These are phyloP conservation scores for Eulithis testata DNA, from an alignment of 2,888 invertebrate species.

Conservation along the genomic window DNA sequence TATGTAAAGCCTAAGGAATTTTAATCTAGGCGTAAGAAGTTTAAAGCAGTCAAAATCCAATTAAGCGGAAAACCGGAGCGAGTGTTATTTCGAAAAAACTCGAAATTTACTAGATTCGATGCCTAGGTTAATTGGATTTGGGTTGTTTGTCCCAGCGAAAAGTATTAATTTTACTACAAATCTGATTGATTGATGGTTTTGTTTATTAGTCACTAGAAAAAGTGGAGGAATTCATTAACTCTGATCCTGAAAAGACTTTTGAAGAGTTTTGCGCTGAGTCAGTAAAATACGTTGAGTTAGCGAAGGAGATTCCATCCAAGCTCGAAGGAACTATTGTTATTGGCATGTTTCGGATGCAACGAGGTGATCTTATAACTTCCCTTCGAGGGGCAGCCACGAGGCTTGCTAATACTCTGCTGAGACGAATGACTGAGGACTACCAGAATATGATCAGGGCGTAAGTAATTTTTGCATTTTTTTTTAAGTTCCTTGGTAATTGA, in stretches of 20 bases:
- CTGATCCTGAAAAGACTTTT: slow-evolving; percentile 85
- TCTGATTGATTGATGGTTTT: too few relatives aligned
- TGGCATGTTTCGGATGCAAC: slow-evolving; percentile 94
- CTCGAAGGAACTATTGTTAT: slow-evolving; percentile 88
- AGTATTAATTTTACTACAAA: too few relatives aligned
- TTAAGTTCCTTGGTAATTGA: too few relatives aligned
- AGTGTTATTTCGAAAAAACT: too few relatives aligned
- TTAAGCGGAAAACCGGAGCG: too few relatives aligned
- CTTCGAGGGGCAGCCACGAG: slow-evolving; percentile 88
- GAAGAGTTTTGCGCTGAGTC: slow-evolving; percentile 86
- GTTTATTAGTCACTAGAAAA: slow-evolving; percentile 81
- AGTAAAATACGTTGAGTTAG: slow-evolving; percentile 85
- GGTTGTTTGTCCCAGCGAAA: too few relatives aligned
- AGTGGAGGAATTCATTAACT: slow-evolving; percentile 88
- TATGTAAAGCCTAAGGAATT: too few relatives aligned
- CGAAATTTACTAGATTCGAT: too few relatives aligned
- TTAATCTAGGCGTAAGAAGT: too few relatives aligned
- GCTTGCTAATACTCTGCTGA: slow-evolving; percentile 88
- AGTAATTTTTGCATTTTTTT: slow-evolving; percentile 52
- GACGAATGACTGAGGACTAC: slow-evolving; percentile 91
- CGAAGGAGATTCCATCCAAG: slow-evolving; percentile 84
- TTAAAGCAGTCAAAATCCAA: too few relatives aligned
- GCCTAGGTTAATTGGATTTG: too few relatives aligned
- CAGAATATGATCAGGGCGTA: slow-evolving; percentile 90
- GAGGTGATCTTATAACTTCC: slow-evolving; percentile 90